Base-by-base conservation (phyloP, 2,113 vertebrate species). In the Sorex araneus region DNA sequence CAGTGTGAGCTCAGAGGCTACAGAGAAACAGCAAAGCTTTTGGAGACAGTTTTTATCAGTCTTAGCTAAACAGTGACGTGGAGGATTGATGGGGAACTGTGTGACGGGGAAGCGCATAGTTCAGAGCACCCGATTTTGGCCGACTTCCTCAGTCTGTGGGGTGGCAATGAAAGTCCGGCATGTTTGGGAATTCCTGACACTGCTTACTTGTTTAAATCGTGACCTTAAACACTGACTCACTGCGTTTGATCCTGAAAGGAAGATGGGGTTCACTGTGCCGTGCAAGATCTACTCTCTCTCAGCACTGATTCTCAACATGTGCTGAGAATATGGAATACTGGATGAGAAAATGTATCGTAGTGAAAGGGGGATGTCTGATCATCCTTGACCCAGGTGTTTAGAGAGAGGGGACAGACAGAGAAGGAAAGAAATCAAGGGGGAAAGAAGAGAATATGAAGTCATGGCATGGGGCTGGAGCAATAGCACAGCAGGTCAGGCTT, bases 21-120 rank as follows among this genome's bases (percentile, higher is more conserved):
- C 94, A 90, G 93, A 96, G 92, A 95, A 96, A 71, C 88, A 96
- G 89, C 95, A 93, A 90, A 92, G 95, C 95, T 87, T 97, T 96
- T 96, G 57, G 86, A 95, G 91, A 96, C 89, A 66, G 3, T 96
- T 97, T 95, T 96, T 97, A 95, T 92, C 64, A 1, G 82, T 94
- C 93, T 96, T 95, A 95, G 94, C 90, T 94, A 96, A 0, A 0
- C 76, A 57, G 45, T 97, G 92, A 87, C 94, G 75, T 64, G 83
- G 83, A 97, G 69, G 74, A 47, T 95, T 93, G 97, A 96, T 97
- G 96, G 96, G 93, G 90, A 76, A 95, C 84, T 0, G 19, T 90
- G 76, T 2, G 23, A 45, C 85, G 96, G 90, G 80, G 96, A 91
- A 83, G 82, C 88, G 97, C 69, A 3, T 94, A 64, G 94, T 94